phyloP scores from a whole-genome alignment of 2,797 vertebrate species.

The Cephalopachus bancanus region DNA sequence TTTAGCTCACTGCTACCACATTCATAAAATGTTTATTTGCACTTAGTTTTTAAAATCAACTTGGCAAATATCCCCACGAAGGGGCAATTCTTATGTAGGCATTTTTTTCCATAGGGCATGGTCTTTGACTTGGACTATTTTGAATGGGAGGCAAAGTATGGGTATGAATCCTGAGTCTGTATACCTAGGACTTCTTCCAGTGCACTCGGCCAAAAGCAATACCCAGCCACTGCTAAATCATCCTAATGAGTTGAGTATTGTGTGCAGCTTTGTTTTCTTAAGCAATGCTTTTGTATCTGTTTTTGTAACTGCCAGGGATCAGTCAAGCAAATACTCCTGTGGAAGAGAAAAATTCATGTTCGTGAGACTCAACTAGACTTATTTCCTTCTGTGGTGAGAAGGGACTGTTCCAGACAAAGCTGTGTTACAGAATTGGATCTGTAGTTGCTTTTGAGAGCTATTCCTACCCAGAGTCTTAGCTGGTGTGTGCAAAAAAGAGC shows the following conservation, averaged over 20 bases:
- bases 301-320: conserved; percentile 75
- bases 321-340: conserved; percentile 72
- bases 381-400: conserved; percentile 69
- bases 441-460: conserved; percentile 66
- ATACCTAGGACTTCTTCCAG: conserved; percentile 79
- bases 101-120: conserved; percentile 55
- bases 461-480: conserved; percentile 44
- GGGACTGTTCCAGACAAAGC: neutral
- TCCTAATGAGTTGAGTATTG: conserved; percentile 78
- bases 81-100: conserved; percentile 62
- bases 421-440: conserved; percentile 68
- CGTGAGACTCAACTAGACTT: conserved; percentile 57
- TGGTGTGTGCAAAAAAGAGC: conserved; percentile 61
- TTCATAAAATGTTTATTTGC: conserved; percentile 65
- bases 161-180: conserved; percentile 77
- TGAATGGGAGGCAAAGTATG: conserved; percentile 76
- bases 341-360: conserved; percentile 43
- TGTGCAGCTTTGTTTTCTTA: conserved; percentile 82
- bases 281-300: conserved; percentile 79
- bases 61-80: conserved; percentile 55
- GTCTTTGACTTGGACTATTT: conserved; percentile 59
- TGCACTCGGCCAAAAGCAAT: conserved; percentile 79
- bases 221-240: conserved; percentile 53
- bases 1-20: conserved; percentile 19
- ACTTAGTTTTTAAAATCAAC: conserved; percentile 77